A percentile compares a stretch with the other conserved stretches of the same genome.
These are phyloP conservation scores for Drosophila subpulchrella DNA, from an alignment of 1,140 invertebrate species.

Conservation along the genomic window DNA sequence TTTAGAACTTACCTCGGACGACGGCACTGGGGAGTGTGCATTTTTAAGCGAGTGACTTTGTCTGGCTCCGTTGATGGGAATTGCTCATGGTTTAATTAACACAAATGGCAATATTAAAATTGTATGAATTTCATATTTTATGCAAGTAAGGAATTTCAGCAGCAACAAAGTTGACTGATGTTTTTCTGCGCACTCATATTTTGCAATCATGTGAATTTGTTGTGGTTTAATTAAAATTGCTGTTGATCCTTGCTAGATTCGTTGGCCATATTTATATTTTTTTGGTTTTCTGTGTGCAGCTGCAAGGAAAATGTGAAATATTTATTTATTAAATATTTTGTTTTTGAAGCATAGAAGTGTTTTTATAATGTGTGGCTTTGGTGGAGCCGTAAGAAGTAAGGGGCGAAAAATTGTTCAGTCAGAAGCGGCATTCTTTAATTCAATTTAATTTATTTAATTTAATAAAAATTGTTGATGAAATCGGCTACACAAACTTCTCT, in stretches of 20 bases:
- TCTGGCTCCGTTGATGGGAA: constrained; percentile 19
- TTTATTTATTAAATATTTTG: constrained; percentile 57
- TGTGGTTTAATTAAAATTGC: constrained; percentile 73
- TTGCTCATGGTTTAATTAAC: constrained; percentile 72
- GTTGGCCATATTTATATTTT: constrained; percentile 8
- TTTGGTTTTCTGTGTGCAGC: background rate
- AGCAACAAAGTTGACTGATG: constrained; percentile 15
- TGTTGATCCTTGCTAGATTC: constrained; percentile 37
- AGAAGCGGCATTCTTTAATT: background rate
- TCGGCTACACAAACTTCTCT: background rate
- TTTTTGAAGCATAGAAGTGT: constrained; percentile 16
- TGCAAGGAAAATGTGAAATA: constrained; percentile 61
- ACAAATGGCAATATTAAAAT: constrained; percentile 62
- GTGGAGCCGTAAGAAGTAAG: background rate
- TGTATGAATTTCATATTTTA: constrained; percentile 60
- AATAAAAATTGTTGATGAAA: background rate
- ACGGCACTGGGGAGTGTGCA: constrained; percentile 30
- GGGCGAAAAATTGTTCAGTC: background rate
- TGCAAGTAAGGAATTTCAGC: constrained; percentile 45
- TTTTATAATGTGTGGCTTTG: constrained; percentile 34
- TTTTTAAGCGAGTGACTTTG: constrained; percentile 31
- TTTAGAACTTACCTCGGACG: constrained; percentile 44
- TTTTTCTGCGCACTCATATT: constrained; percentile 28
- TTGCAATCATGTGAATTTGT: constrained; percentile 68
- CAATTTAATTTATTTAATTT: background rate